Evolutionary conservation across 1,140 invertebrate species (phyloP).

Genomic region (Trigoniulus corallinus): DNA sequence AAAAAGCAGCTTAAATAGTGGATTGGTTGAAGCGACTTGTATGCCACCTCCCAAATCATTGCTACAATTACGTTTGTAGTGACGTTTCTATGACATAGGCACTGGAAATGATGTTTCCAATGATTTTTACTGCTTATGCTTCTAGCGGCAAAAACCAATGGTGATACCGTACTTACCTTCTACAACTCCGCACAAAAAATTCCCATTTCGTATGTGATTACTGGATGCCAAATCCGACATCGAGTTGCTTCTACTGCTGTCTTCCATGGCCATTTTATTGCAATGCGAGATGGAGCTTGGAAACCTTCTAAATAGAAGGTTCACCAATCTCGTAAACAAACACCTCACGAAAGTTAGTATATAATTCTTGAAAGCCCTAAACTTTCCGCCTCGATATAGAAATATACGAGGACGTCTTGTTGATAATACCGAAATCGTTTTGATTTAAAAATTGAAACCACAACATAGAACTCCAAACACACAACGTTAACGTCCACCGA

Average conservation of each 20-base stretch:
- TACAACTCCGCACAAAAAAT: slow-evolving; percentile 81
- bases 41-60: not conserved
- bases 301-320: slow-evolving; percentile 1
- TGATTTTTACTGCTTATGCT: too few species aligned
- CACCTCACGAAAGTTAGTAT: too few species aligned
- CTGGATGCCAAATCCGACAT: slow-evolving; percentile 12
- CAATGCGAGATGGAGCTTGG: not conserved
- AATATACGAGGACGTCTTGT: too few species aligned
- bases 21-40: not conserved
- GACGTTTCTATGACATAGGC: not conserved
- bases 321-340: slow-evolving; percentile 2
- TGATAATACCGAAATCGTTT: too few species aligned
- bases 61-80: not conserved
- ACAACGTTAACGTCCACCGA: too few species aligned
- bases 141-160: too few species aligned
- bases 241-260: not conserved
- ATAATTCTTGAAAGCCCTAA: too few species aligned
- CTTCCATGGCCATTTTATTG: slow-evolving; percentile 12
- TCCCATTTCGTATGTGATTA: slow-evolving; percentile 19
- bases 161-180: slow-evolving; percentile 46
- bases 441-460: too few species aligned
- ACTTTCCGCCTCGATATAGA: too few species aligned
- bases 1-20: not conserved
- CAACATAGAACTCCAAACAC: too few species aligned
- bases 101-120: not conserved